Percentiles rank a stretch among this genome's conserved stretches.
phyloP scores from a whole-genome alignment of 2,113 vertebrate genomes.

The Grantiella picta region DNA sequence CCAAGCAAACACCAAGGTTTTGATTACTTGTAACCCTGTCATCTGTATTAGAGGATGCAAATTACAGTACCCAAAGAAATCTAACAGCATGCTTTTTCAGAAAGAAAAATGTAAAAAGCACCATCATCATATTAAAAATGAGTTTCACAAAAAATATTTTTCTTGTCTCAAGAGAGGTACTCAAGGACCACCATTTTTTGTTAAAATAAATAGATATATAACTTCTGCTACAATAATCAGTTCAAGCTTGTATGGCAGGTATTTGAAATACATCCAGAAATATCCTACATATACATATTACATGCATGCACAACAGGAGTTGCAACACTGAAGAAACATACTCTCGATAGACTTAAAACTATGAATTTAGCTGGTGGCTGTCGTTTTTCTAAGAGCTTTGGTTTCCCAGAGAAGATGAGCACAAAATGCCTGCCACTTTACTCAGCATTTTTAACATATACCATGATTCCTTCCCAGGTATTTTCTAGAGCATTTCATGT shows the following conservation, averaged over 20 bases:
- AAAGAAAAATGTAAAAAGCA: neutral
- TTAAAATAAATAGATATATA: neutral
- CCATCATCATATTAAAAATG: neutral
- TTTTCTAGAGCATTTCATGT: conserved; percentile 72
- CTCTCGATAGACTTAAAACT: conserved; percentile 12
- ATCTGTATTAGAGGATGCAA: neutral
- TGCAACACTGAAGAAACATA: neutral
- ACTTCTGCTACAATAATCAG: neutral
- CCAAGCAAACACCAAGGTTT: neutral
- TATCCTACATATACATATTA: neutral
- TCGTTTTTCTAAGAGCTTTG: neutral
- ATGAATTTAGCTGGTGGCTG: neutral
- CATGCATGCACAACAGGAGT: neutral
- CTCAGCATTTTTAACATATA: conserved; percentile 63
- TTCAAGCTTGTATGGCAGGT: neutral
- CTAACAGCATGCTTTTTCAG: neutral
- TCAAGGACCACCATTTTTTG: neutral
- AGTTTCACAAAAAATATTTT: neutral
- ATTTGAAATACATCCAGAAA: neutral
- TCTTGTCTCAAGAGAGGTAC: neutral
- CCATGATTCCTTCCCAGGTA: conserved; percentile 67
- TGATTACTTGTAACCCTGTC: neutral
- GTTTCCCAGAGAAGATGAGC: neutral
- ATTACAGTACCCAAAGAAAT: neutral
- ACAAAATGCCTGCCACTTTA: conserved; percentile 69